Evolutionary conservation across 2,888 invertebrate genomes (phyloP), one percentile per base, ranked within the genome.

Genomic region (Timandra comae): DNA sequence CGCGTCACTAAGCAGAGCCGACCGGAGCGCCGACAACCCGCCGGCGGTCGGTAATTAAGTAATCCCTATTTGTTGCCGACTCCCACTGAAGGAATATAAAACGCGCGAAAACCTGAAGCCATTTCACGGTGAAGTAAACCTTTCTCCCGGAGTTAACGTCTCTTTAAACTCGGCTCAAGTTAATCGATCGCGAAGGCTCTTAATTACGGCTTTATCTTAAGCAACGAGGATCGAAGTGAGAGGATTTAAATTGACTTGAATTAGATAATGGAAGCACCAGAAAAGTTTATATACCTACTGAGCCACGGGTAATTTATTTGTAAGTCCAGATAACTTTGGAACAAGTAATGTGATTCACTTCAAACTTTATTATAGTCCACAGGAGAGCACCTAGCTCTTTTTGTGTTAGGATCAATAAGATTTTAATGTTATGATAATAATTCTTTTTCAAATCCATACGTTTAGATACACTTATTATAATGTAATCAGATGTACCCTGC

Each of bases 61-160:
- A 74, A 81, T 81, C 81, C 79, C 71, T 81, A 69, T 76, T 80
- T 79, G 80, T 82, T 80, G 80, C 79, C 81, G 68, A 73, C 70
- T 81, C 27, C n/a, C 56, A 63, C 62, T 63, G 52, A 42, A 62
- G 59, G 57, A 53, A 63, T 63, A 78, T 77, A 78, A 82, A 84
- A 80, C 70, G 79, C 78, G 79, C 75, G 81, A 84, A 82, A 82
- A 84, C 81, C 81, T 86, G 85, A 86, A 80, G 75, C 82, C 81
- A 85, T 86, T 86, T 84, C 82, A 86, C 85, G 84, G 65, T 68
- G 78, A 82, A 84, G 81, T 85, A 84, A 82, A 84, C 86, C 86
- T 80, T 84, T 86, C 86, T 77, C 70, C 60, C 47, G 63, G 74
- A 82, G 84, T 86, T 86, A 86, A 69, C 82, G 82, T 84, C 84